Evolutionary conservation across 2,888 invertebrate species (phyloP).

Genomic region (Dicycla oo): DNA sequence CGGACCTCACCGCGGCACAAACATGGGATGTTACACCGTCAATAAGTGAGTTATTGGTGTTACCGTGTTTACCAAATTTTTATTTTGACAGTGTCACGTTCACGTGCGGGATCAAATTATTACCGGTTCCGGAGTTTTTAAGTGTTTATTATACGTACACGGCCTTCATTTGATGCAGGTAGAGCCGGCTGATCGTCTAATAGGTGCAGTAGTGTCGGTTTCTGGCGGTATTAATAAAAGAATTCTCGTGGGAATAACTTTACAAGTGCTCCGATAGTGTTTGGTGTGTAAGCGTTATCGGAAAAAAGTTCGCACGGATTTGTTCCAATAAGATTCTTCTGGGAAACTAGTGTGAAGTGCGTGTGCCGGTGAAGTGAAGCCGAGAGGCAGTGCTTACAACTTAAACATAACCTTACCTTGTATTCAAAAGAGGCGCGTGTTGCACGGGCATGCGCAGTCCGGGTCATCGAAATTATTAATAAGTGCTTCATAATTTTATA

Average conservation of each 20-base stretch:
- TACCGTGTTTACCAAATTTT: constrained; percentile 78
- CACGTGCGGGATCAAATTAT: constrained; percentile 87
- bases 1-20: constrained; percentile 78
- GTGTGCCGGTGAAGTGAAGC: constrained; percentile 78
- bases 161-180: constrained; percentile 87
- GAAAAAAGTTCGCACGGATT: constrained; percentile 76
- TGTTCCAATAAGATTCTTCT: constrained; percentile 81
- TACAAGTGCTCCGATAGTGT: constrained; percentile 70
- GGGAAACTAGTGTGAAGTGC: constrained; percentile 79
- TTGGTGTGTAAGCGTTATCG: constrained; percentile 68
- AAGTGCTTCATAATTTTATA: constrained; percentile 86
- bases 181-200: constrained; percentile 83
- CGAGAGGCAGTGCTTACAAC: constrained; percentile 80
- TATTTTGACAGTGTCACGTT: constrained; percentile 89
- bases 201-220: constrained; percentile 80
- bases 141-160: constrained; percentile 87
- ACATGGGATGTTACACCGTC: constrained; percentile 80
- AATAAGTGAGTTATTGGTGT: constrained; percentile 80
- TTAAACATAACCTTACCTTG: constrained; percentile 85
- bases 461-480: constrained; percentile 84
- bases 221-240: constrained; percentile 74
- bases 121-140: constrained; percentile 89
- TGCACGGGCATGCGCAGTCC: constrained; percentile 87
- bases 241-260: constrained; percentile 78
- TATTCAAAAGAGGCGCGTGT: constrained; percentile 87